Evolutionary conservation across 2,797 vertebrate genomes (phyloP).

Genomic region (Monodelphis domestica): DNA sequence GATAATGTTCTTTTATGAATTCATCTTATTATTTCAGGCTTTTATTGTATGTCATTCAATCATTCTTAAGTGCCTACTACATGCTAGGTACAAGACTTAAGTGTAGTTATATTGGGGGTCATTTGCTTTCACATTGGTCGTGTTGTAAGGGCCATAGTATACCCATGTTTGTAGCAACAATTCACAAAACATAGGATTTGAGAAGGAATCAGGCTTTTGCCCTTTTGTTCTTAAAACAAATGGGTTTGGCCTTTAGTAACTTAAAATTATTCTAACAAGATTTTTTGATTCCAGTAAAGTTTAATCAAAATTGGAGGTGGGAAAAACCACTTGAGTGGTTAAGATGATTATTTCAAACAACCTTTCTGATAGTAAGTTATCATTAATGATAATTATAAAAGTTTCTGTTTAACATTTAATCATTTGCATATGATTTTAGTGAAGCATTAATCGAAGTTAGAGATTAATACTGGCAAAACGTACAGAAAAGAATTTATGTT

Average conservation of each 20-base stretch:
- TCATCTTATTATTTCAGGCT: not conserved
- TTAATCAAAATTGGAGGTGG: not conserved
- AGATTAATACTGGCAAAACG: not conserved
- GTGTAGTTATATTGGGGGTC: not conserved
- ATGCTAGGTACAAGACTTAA: not conserved
- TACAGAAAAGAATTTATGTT: not conserved
- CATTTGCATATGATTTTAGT: not conserved
- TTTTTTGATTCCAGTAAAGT: not conserved
- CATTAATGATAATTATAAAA: not conserved
- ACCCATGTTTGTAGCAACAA: not conserved
- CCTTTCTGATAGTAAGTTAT: not conserved
- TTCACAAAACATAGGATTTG: slow-evolving; percentile 1
- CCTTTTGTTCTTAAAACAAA: not conserved
- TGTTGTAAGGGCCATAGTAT: slow-evolving; percentile 29
- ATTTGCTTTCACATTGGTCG: no score
- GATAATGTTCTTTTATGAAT: not conserved
- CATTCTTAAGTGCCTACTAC: no score
- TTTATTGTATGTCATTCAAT: not conserved
- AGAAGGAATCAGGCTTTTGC: slow-evolving; percentile 1
- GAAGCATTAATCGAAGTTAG: not conserved
- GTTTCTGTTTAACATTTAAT: not conserved
- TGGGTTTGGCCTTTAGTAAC: not conserved
- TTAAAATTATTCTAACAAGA: not conserved
- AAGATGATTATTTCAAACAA: not conserved
- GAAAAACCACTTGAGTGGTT: not conserved